Conservation (phyloP, 2,888 invertebrate genomes). For the Bombyx huttoni region DNA sequence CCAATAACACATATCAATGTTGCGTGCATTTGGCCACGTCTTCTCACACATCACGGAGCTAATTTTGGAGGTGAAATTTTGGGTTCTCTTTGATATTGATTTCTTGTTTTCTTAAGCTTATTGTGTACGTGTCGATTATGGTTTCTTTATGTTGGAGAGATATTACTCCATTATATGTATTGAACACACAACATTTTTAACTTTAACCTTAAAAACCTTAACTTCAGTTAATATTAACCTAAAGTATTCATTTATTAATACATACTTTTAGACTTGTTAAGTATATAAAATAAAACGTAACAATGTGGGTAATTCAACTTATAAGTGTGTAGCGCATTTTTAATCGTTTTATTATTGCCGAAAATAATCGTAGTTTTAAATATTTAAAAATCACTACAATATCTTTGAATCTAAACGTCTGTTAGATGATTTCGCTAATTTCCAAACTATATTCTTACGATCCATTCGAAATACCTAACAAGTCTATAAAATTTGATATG, state of each 20-base stretch:
- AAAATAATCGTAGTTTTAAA: too few species aligned
- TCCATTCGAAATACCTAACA: conserved; percentile 9
- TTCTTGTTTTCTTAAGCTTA: not conserved
- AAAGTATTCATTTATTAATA: too few species aligned
- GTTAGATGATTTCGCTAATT: not conserved
- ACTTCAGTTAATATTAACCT: too few species aligned
- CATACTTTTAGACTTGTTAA: conserved; percentile 11
- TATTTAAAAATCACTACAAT: too few species aligned
- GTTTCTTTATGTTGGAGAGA: not conserved
- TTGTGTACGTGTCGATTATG: not conserved
- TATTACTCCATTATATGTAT: not conserved
- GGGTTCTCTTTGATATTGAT: not conserved
- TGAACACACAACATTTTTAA: too few species aligned
- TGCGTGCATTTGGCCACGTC: conserved; percentile 60
- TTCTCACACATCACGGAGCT: conserved; percentile 25
- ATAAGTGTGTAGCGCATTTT: too few species aligned
- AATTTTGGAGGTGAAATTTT: conserved; percentile 34
- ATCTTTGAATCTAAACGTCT: not conserved
- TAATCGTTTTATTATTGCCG: too few species aligned
- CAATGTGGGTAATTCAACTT: conserved; percentile 8
- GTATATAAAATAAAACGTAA: conserved; percentile 7
- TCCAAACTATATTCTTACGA: conserved; percentile 13
- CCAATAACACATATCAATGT: conserved; percentile 63
- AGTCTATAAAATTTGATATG: conserved; percentile 16
- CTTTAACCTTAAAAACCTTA: too few species aligned